Evolutionary conservation across 1,140 invertebrate genomes (phyloP).

Genomic region (Drosophila aff.): DNA sequence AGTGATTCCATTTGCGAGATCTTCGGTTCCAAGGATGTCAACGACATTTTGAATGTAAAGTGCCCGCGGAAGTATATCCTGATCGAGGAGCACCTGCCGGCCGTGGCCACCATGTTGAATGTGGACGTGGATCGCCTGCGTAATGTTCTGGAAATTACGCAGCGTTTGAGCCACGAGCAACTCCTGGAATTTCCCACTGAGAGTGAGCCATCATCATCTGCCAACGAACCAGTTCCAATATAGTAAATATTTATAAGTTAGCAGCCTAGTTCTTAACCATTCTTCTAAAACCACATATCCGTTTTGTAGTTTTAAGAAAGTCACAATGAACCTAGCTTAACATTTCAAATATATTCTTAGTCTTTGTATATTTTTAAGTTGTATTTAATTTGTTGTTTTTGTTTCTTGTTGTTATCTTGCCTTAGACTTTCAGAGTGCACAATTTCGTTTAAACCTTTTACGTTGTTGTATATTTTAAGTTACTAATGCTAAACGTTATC

Average conservation of each 20-base stretch:
- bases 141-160: slow-evolving; percentile 43
- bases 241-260: not conserved
- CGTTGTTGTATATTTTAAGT: slow-evolving; percentile 72
- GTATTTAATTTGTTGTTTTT: slow-evolving; percentile 62
- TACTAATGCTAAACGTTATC: slow-evolving; percentile 78
- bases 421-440: slow-evolving; percentile 74
- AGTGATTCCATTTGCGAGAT: slow-evolving; percentile 62
- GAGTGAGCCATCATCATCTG: not conserved
- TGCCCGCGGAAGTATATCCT: slow-evolving; percentile 42
- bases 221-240: not conserved
- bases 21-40: slow-evolving; percentile 61
- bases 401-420: slow-evolving; percentile 54
- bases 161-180: slow-evolving; percentile 44
- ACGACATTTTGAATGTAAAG: slow-evolving; percentile 36
- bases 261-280: not conserved
- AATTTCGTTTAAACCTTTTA: slow-evolving; percentile 61
- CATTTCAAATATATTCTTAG: slow-evolving; percentile 10
- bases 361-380: slow-evolving; percentile 69
- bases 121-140: slow-evolving; percentile 51
- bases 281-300: not conserved
- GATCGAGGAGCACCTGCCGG: slow-evolving; percentile 56
- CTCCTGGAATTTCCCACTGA: slow-evolving; percentile 23
- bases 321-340: not conserved
- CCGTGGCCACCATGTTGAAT: slow-evolving; percentile 56
- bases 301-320: slow-evolving; percentile 12